These are phyloP conservation scores for Papilio dardanus DNA, from an alignment of 1,140 invertebrate species.

Conservation along the genomic window DNA sequence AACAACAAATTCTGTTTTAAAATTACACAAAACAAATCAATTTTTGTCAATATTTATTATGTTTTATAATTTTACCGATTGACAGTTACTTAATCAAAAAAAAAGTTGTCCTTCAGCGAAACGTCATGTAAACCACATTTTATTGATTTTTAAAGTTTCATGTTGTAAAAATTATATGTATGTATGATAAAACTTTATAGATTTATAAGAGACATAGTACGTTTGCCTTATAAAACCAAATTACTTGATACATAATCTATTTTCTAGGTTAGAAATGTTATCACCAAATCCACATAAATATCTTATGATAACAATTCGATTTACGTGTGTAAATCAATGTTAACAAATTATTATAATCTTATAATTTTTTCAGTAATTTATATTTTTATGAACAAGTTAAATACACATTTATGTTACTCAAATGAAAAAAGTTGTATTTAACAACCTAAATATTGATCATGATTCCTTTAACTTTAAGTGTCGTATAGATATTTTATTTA, in stretches of 20 bases:
- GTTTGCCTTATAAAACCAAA: background rate
- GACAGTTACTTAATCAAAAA: slow-evolving; percentile 25
- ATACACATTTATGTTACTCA: background rate
- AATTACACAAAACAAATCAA: slow-evolving; percentile 3
- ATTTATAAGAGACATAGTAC: background rate
- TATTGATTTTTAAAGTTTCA: slow-evolving; percentile 43
- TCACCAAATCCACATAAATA: slow-evolving; percentile 35
- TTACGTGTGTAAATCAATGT: background rate
- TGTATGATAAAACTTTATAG: background rate
- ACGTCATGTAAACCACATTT: slow-evolving; percentile 45
- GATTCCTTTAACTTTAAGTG: background rate
- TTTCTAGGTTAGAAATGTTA: slow-evolving; percentile 48
- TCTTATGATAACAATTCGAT: slow-evolving; percentile 16
- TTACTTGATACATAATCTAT: background rate
- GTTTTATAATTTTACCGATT: slow-evolving; percentile 1
- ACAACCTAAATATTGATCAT: background rate
- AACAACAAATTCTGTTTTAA: slow-evolving; percentile 18
- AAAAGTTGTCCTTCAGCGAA: slow-evolving; percentile 3
- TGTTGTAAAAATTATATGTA: background rate
- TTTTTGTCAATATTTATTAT: background rate
- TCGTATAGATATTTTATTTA: too few species aligned
- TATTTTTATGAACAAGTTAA: background rate
- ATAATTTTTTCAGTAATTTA: background rate
- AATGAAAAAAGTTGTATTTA: background rate
- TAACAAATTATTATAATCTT: slow-evolving; percentile 1